These are phyloP conservation scores for Gephyroberyx darwinii DNA, from an alignment of 2,797 vertebrate genomes.

Conservation along the genomic window DNA sequence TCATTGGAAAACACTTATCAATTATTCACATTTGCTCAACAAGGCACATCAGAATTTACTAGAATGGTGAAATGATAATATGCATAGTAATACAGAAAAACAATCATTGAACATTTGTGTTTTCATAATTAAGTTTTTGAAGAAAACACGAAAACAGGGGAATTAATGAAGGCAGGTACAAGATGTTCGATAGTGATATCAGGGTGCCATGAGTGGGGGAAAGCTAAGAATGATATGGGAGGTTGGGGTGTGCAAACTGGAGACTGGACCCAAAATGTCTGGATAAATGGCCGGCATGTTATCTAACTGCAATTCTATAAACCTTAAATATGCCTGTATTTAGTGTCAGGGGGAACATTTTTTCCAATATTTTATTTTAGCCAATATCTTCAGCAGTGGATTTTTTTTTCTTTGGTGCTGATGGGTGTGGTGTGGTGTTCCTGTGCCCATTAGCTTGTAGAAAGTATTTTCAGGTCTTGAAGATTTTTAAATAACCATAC, in stretches of 20 bases:
- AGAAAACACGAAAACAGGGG: conserved; percentile 44
- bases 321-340: not conserved
- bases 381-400: not conserved
- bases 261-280: not conserved
- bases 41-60: conserved; percentile 82
- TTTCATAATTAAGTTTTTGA: conserved; percentile 70
- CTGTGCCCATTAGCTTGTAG: no score
- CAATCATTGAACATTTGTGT: conserved; percentile 64
- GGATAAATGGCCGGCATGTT: not conserved
- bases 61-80: conserved; percentile 58
- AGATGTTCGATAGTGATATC: conserved; percentile 52
- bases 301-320: not conserved
- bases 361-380: not conserved
- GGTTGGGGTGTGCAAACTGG: conserved; percentile 15
- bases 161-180: conserved; percentile 58
- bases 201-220: conserved; percentile 15
- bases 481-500: no score
- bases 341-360: no score
- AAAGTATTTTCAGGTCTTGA: no score
- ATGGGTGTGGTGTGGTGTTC: no score
- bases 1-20: conserved; percentile 91
- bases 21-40: conserved; percentile 94
- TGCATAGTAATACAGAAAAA: conserved; percentile 52
- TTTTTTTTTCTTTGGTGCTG: not conserved
- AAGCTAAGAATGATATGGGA: not conserved